phyloP scores from a whole-genome alignment of 30 jellyfish, hydroid and myxozoan genomes.

The Aurelia sp. region DNA sequence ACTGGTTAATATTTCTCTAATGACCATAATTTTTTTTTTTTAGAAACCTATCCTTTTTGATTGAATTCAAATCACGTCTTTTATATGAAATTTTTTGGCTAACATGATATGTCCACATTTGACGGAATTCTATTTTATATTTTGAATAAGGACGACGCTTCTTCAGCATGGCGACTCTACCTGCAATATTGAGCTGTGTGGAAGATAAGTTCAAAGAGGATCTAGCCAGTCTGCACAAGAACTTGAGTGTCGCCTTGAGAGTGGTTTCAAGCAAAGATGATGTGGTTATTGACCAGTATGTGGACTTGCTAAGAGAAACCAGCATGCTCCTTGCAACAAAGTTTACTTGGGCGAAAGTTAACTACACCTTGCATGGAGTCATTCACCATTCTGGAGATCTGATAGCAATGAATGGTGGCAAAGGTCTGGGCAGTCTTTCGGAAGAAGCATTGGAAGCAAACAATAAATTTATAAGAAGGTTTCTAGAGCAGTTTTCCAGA shows the following conservation, averaged over 20 bases:
- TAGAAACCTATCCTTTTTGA: too few species aligned
- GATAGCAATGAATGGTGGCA: slow-evolving; percentile 1
- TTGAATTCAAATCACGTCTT: too few species aligned
- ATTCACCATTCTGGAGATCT: slow-evolving; percentile 4
- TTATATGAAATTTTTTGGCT: too few species aligned
- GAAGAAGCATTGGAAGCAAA: slow-evolving; percentile 16
- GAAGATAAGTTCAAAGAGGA: background rate
- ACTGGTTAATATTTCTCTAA: background rate
- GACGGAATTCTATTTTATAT: too few species aligned
- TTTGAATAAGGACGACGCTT: too few species aligned
- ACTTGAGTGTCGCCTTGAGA: background rate
- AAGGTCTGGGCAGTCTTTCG: background rate
- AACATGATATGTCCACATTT: too few species aligned
- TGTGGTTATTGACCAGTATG: background rate
- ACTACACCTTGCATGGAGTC: slow-evolving; percentile 16
- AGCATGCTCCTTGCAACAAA: background rate
- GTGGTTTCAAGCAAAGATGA: background rate
- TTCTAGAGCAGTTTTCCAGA: background rate
- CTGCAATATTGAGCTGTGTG: too few species aligned
- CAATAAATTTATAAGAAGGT: background rate
- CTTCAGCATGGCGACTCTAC: too few species aligned
- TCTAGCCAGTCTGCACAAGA: background rate
- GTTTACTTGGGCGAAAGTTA: background rate
- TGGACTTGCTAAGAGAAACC: background rate
- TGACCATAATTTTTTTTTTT: too few species aligned